Base-by-base conservation (phyloP, 2,113 vertebrate genomes). In the Campylorhamphus procurvoides region DNA sequence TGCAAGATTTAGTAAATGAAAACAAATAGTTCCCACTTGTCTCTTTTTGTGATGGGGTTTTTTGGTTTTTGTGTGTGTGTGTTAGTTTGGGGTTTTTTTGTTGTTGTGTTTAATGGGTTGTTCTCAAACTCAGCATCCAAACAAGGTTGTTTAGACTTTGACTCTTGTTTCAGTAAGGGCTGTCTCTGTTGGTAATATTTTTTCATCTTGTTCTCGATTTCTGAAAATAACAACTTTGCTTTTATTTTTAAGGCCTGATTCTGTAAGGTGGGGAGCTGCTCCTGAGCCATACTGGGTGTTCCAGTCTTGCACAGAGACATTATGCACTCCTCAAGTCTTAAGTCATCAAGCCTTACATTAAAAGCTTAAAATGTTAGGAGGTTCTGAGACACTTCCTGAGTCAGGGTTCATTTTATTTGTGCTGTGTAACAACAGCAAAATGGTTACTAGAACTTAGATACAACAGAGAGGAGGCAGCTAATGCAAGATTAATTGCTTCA, bases 371-470 rank as follows among this genome's bases (percentile, higher is more conserved):
- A 55, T 23, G 6, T 76, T 93, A 25, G 28, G 37, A 35, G 31
- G 10, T 1, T 2, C 59, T 7, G 47, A 67, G 87, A 31, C 0
- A 1, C 0, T 2, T 31, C 46, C 20, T 63, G 68, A 66, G n/a
- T 63, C 88, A 62, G 37, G 59, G 55, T 88, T 91, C 23, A 8
- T 88, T 95, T 91, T 66, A 31, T 67, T 75, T 87, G 39, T 64
- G 33, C 67, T 73, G 18, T 44, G 15, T 42, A 56, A 55, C 53
- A 78, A 47, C 59, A 83, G 49, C 39, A 75, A 85, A 94, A 87
- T 73, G 63, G 74, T 69, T 80, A 50, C 33, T 69, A 3, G 31
- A 80, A 47, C 18, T 7, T 46, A 49, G 74, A 31, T 53, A 59
- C 16, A 83, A 40, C 28, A 52, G 22, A 77, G 24, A 35, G 39